Percentiles rank a stretch among this genome's conserved stretches.
These are phyloP conservation scores for Chalcosyrphus nemorum DNA, from an alignment of 2,888 invertebrate genomes.

Conservation along the genomic window DNA sequence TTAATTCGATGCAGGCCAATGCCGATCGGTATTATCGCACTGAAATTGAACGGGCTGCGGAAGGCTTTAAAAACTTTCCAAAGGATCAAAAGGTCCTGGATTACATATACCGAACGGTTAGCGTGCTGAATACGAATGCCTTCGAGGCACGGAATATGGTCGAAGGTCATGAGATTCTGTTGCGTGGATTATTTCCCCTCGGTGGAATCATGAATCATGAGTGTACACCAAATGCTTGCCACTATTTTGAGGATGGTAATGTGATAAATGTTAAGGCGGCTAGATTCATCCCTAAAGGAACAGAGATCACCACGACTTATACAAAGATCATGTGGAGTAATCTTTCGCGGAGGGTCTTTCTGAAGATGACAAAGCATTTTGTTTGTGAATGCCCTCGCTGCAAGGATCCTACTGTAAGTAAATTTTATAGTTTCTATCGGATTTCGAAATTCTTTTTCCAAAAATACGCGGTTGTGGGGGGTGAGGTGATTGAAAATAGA, in stretches of 20 bases:
- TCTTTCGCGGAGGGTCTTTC: slow-evolving; percentile 85
- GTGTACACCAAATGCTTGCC: slow-evolving; percentile 88
- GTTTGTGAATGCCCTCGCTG: slow-evolving; percentile 87
- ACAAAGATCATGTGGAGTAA: slow-evolving; percentile 88
- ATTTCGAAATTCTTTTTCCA: no score
- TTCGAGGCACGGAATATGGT: slow-evolving; percentile 79
- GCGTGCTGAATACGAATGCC: slow-evolving; percentile 81
- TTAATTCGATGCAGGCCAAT: slow-evolving; percentile 81
- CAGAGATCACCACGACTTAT: slow-evolving; percentile 87
- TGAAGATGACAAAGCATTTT: slow-evolving; percentile 86
- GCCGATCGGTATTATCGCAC: slow-evolving; percentile 76
- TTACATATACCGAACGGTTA: slow-evolving; percentile 79
- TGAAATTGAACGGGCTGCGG: slow-evolving; percentile 77
- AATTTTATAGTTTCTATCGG: background rate
- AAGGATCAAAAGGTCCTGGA: slow-evolving; percentile 77
- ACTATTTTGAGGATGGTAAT: slow-evolving; percentile 85
- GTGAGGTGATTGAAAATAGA: slow-evolving; percentile 55
- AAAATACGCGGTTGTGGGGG: background rate
- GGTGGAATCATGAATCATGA: slow-evolving; percentile 88
- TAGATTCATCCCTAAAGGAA: slow-evolving; percentile 85
- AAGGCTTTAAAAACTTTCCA: slow-evolving; percentile 80
- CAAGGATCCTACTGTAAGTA: slow-evolving; percentile 86
- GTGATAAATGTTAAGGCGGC: slow-evolving; percentile 85
- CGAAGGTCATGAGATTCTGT: slow-evolving; percentile 80
- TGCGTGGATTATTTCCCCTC: slow-evolving; percentile 86